Evolutionary conservation across 2,888 invertebrate genomes (phyloP).

Genomic region (Itoplectis maculator): DNA sequence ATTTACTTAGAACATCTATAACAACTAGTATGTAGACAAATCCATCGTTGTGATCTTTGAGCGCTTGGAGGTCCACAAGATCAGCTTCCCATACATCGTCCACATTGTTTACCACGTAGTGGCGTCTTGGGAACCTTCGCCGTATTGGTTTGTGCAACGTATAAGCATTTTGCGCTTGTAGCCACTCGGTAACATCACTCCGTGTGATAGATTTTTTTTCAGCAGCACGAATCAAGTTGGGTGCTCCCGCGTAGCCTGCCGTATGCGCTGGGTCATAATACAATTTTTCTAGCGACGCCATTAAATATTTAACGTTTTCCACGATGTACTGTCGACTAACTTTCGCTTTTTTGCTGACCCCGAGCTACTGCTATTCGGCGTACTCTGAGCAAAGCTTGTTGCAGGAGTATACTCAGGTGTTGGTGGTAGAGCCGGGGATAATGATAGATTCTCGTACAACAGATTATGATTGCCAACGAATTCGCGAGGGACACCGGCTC

Average conservation of each 20-base stretch:
- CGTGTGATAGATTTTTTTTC: background rate
- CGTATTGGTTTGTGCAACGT: slow-evolving; percentile 18
- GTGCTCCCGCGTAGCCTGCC: slow-evolving; percentile 49
- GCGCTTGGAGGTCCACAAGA: slow-evolving; percentile 1
- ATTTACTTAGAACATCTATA: slow-evolving; percentile 23
- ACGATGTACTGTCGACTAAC: background rate
- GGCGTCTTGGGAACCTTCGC: background rate
- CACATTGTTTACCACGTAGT: slow-evolving; percentile 2
- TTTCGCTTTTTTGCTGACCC: background rate
- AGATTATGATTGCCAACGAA: slow-evolving; percentile 28
- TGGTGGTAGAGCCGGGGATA: no score
- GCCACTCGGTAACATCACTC: background rate
- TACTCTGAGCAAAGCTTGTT: no score
- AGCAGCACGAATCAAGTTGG: background rate
- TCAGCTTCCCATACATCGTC: background rate
- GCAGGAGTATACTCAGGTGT: no score
- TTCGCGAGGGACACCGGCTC: slow-evolving; percentile 7
- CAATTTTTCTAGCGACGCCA: slow-evolving; percentile 8
- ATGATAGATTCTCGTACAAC: no score
- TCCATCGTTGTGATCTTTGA: slow-evolving; percentile 26
- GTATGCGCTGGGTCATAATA: slow-evolving; percentile 61
- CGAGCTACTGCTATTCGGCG: background rate
- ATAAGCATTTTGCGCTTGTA: slow-evolving; percentile 4
- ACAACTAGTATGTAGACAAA: slow-evolving; percentile 15
- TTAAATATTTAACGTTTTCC: slow-evolving; percentile 1